Evolutionary conservation across 2,888 invertebrate species (phyloP).

Genomic region (Epirrhoe alternata): DNA sequence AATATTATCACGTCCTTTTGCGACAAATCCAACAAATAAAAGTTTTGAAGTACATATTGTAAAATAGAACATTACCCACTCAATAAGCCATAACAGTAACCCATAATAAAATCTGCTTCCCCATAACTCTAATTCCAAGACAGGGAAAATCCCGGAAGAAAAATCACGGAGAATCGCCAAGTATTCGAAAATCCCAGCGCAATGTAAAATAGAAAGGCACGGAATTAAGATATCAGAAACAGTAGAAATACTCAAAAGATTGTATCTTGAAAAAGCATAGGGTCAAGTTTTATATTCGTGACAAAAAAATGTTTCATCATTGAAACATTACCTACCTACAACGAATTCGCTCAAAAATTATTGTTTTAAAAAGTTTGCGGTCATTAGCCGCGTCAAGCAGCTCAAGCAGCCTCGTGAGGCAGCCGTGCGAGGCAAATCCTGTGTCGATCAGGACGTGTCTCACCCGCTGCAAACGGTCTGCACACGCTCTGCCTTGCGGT

Average conservation of each 20-base stretch:
- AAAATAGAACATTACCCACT: conserved; percentile 1
- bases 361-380: no score
- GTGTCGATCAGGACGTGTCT: no score
- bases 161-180: conserved; percentile 32
- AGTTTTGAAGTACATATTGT: neutral
- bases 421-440: no score
- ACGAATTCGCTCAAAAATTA: no score
- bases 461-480: no score
- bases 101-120: conserved; percentile 12
- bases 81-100: conserved; percentile 15
- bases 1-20: no score
- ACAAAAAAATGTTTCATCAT: no score
- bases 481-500: no score
- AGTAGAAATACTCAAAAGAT: neutral
- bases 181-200: conserved; percentile 27
- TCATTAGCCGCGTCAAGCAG: no score
- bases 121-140: conserved; percentile 30
- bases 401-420: no score
- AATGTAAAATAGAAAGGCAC: conserved; percentile 44
- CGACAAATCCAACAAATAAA: neutral
- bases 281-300: neutral
- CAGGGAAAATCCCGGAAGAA: conserved; percentile 30
- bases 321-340: no score
- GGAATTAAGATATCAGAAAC: conserved; percentile 1
- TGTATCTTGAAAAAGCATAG: neutral